These are phyloP conservation scores for Melipona beecheii DNA, from an alignment of 2,888 invertebrate species.

Conservation along the genomic window DNA sequence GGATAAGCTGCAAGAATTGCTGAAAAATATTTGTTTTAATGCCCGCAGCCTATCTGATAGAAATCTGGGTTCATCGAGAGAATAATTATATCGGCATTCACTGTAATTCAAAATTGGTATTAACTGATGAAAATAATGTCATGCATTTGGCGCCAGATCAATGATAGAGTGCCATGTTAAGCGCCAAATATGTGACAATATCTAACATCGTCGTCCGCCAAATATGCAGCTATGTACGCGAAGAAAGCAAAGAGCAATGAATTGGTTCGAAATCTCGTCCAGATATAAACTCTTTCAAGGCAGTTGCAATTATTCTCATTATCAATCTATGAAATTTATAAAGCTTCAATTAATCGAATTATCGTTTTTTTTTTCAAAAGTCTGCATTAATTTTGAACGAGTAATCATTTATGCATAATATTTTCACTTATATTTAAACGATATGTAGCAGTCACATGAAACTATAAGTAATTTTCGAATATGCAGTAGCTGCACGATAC, in stretches of 20 bases:
- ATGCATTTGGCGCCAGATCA: constrained; percentile 6
- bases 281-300: background rate
- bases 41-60: background rate
- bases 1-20: background rate
- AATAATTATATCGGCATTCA: background rate
- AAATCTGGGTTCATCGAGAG: background rate
- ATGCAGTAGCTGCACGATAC: no score
- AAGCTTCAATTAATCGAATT: background rate
- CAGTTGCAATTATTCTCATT: background rate
- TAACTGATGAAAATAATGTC: background rate
- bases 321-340: background rate
- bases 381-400: background rate
- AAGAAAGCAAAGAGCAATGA: background rate
- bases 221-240: constrained; percentile 2
- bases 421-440: no score
- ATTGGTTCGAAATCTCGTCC: background rate
- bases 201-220: background rate
- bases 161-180: background rate
- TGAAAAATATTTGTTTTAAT: background rate
- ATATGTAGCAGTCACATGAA: no score
- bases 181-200: constrained; percentile 20
- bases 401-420: background rate
- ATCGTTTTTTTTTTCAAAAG: background rate
- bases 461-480: no score
- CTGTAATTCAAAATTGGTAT: background rate